Evolutionary conservation across 2,888 invertebrate genomes (phyloP), one percentile per base, ranked within the genome.

Genomic region (Cryptocephalus moraei): DNA sequence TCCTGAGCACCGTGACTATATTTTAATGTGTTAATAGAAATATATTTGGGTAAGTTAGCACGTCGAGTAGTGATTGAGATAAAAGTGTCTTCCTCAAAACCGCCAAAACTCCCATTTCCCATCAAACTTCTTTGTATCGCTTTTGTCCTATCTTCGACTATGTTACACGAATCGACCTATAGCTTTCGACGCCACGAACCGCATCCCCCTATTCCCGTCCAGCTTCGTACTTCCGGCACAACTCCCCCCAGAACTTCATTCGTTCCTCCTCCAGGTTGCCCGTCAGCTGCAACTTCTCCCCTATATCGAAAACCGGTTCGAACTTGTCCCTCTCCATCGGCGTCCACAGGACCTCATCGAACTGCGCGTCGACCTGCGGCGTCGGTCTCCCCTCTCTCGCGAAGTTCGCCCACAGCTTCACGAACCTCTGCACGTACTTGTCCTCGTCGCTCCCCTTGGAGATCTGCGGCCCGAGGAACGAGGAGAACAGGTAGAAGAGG

Each of bases 341-440:
- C 36, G 54, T 53, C 68, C 67, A 68, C 11, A 44, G 48, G 1
- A 63, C 56, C 12, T 54, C 49, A 36, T 56, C 53, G 4, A 65
- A 43, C 8, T 57, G 22, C 31, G 54, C 49, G 43, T 62, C 44
- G n/a, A 22, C 9, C 39, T 56, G 49, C 2, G 60, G 58, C 14
- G 60, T 63, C 11, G 65, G 65, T 47, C 61, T 53, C 8, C 63
- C 62, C 40, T 46, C 50, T 54, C 54, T 60, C 8, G 64, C 64
- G 51, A 67, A 67, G 52, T 63, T 66, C 6, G 66, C 60, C 67
- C 67, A 67, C 41, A 67, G 39, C 54, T 60, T 63, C 1, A 63
- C 57, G 48, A 64, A 58, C 47, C 58, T 51, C 44, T 60, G 50
- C 34, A 64, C 56, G 41, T 58, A 56, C 33, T 49, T 48, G 13